Evolutionary conservation across 2,113 vertebrate genomes (phyloP).

Genomic region (Laticauda colubrina): DNA sequence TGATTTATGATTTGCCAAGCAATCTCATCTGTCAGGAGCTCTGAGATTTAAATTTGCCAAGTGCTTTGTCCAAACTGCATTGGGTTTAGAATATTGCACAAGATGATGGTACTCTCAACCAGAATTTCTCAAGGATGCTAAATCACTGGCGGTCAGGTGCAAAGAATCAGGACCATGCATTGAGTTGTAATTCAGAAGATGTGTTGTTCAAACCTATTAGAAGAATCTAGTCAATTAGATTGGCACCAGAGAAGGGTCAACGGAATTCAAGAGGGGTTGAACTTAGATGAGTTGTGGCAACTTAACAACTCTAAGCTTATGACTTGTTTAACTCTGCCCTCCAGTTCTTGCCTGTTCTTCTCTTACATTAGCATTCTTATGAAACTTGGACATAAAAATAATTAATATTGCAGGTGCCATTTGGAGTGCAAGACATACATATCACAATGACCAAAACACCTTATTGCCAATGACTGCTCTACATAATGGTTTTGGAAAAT

Average conservation of each 20-base stretch:
- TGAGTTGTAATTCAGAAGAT: too few species aligned
- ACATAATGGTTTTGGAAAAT: neutral
- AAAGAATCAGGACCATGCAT: too few species aligned
- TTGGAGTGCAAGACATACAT: neutral
- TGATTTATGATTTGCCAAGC: neutral
- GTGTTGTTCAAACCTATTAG: too few species aligned
- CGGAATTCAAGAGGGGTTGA: too few species aligned
- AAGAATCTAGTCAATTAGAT: too few species aligned
- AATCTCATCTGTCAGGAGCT: neutral
- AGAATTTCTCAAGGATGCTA: neutral
- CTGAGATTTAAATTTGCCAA: neutral
- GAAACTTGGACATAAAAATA: neutral
- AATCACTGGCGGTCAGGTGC: neutral
- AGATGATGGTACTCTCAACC: neutral
- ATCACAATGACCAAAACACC: neutral
- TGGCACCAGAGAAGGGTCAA: too few species aligned
- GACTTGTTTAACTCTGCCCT: too few species aligned
- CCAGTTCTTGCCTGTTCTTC: too few species aligned
- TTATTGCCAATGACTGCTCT: neutral
- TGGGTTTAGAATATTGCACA: neutral
- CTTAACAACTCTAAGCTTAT: too few species aligned
- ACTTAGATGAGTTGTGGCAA: too few species aligned
- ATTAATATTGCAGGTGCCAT: neutral
- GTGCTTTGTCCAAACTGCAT: neutral
- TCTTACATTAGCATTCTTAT: neutral